Evolutionary conservation across 2,797 vertebrate genomes (phyloP), one percentile per base, ranked within the genome.

Genomic region (Sylvilagus floridanus): DNA sequence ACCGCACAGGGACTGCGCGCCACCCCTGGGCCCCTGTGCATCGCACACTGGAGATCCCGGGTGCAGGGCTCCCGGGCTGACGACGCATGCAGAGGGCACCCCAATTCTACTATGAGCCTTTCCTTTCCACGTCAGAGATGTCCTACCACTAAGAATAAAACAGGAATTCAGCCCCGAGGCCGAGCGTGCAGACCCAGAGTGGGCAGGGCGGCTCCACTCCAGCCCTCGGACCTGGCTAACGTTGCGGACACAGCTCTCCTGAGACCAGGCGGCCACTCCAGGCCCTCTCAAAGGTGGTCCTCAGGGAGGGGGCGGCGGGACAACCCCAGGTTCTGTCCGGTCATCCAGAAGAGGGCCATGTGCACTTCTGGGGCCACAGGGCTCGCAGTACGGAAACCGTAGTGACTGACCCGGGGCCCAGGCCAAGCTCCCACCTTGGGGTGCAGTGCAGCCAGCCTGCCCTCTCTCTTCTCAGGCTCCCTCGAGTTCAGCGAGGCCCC

Each of bases 361-460:
- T 30, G 50, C 0, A 0, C 0, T 37, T 62, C 60, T 81, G 78
- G 30, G 60, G 60, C n/a, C 13, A 16, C 9, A 63, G 24, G 14
- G 6, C 0, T 7, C 0, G 1, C 28, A 17, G 69, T 2, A 13
- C 42, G 24, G 26, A 35, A 24, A 47, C 63, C 3, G 14, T 2
- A 32, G 42, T 11, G 69, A 85, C 71, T 66, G 28, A 35, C 47
- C 83, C 71, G 65, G 42, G 42, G 30, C 42, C 14, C 57, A 57
- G 60, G 30, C 42, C 24, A 13, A 69, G 30, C 35, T 17, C 22
- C 30, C 50, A 32, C 52, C 62, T 62, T 32, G 22, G 8, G 7
- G 69, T 16, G 6, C 5, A 21, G 50, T 0, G 2, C 2, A 13
- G 47, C 13, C 47, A 30, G 22, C 4, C 5, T 1, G 0, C 65